Conservation (phyloP, 1,140 invertebrate species). For the Rhyacophila brunnea region DNA sequence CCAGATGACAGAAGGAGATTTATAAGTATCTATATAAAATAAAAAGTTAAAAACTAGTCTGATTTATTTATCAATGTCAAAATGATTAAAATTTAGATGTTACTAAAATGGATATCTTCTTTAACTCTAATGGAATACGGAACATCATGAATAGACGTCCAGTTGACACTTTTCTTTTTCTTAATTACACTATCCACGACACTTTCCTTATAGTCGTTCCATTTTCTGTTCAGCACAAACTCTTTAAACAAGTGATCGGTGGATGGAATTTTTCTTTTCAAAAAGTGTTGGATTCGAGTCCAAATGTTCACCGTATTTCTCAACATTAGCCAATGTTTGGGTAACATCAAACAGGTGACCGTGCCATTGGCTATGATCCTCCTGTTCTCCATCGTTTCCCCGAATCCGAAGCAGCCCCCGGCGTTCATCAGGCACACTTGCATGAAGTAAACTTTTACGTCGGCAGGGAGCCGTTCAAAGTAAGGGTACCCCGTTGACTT, state of each 20-base stretch:
- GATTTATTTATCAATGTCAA: too few species aligned
- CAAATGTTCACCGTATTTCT: constrained; percentile 64
- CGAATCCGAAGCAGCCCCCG: constrained; percentile 53
- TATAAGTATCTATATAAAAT: too few species aligned
- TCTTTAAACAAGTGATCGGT: constrained; percentile 56
- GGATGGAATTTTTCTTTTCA: constrained; percentile 59
- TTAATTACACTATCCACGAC: constrained; percentile 51
- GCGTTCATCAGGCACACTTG: constrained; percentile 52
- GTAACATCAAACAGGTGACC: constrained; percentile 59
- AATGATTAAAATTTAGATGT: too few species aligned
- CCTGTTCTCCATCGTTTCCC: constrained; percentile 60
- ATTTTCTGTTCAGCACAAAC: constrained; percentile 54
- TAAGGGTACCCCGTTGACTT: too few species aligned
- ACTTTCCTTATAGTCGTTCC: constrained; percentile 54
- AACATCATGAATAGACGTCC: constrained; percentile 59
- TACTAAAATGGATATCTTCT: constrained; percentile 42
- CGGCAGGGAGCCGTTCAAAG: constrained; percentile 22
- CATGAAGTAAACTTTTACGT: constrained; percentile 49
- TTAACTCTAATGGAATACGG: constrained; percentile 62
- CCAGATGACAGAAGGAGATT: too few species aligned
- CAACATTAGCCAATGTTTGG: constrained; percentile 60
- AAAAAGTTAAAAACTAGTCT: too few species aligned
- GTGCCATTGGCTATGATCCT: constrained; percentile 57
- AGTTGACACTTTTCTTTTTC: constrained; percentile 49
- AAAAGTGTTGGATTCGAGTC: constrained; percentile 59